These are phyloP conservation scores for Zaprionus tsacasi DNA, from an alignment of 1,140 invertebrate genomes.

Conservation along the genomic window DNA sequence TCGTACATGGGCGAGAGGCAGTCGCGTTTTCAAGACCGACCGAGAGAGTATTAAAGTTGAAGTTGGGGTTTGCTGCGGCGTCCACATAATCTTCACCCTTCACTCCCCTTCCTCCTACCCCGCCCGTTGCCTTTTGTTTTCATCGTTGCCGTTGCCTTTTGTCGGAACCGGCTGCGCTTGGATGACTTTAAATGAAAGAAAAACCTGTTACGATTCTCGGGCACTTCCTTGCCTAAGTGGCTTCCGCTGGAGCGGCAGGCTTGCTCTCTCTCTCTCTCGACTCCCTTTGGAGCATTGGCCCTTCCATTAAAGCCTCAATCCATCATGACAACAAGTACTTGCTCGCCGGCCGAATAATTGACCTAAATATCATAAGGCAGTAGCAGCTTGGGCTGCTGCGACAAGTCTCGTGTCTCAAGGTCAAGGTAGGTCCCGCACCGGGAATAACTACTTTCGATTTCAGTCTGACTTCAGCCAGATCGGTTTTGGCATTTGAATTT, in stretches of 20 bases:
- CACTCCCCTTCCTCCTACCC: neutral
- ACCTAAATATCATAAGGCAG: constrained; percentile 59
- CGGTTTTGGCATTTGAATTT: constrained; percentile 57
- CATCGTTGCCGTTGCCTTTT: constrained; percentile 26
- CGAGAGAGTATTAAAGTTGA: constrained; percentile 10
- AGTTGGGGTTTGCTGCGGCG: constrained; percentile 30
- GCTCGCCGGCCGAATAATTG: constrained; percentile 61
- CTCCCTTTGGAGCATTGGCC: constrained; percentile 14
- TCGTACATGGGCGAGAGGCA: constrained; percentile 41
- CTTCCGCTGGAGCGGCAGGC: constrained; percentile 54
- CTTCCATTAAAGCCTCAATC: constrained; percentile 60
- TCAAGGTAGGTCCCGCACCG: constrained; percentile 30
- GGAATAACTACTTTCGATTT: constrained; percentile 31
- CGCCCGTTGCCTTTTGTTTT: constrained; percentile 11
- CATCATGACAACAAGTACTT: constrained; percentile 51
- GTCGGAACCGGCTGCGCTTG: constrained; percentile 57
- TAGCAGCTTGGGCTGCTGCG: constrained; percentile 26
- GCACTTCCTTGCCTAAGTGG: constrained; percentile 72
- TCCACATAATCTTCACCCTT: constrained; percentile 36
- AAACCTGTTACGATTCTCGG: constrained; percentile 74
- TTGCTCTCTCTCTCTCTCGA: neutral
- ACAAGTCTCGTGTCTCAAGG: constrained; percentile 57
- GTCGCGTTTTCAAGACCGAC: constrained; percentile 27
- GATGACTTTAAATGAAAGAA: constrained; percentile 69
- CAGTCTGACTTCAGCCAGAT: neutral